Evolutionary conservation across 2,797 vertebrate genomes (phyloP), one percentile per base, ranked within the genome.

Genomic region (Phoeniculus purpureus): DNA sequence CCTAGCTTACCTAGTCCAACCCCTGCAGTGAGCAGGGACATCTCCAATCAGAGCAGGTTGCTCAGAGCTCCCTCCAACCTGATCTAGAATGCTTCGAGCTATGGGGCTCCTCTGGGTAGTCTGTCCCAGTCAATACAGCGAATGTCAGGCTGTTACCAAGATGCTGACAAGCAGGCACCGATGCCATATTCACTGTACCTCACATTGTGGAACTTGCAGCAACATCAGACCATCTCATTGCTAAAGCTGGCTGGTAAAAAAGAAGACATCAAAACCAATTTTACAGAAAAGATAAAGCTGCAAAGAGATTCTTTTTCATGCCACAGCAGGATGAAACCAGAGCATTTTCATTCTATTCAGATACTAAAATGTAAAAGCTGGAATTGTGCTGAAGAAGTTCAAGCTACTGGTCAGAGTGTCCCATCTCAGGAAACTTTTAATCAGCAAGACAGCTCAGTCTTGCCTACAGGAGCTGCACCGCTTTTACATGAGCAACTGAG

Each of bases 321-420:
- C 1, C 12, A 7, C 3, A 19, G 29, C 7, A 79, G 15, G 52
- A 54, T 50, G 12, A 75, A 77, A 75, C 43, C 3, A 29, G 51
- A 50, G 3, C 1, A 9, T 31, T 72, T 83, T 50, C 11, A 67
- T 29, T 40, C 22, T 6, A 0, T 45, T 54, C 37, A 22, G 34
- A 10, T 26, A 74, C 51, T 0, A 0, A n/a, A 51, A 72, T n/a
- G 32, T 3, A 61, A 58, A 29, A 1, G 27, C 29, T 15, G 22
- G 29, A 60, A 19, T 7, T 34, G 29, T 82, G 47, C 16, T 55
- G 1, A 77, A 71, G 13, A 37, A 7, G 5, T 27, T 79, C 7
- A 56, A 70, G 12, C 21, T 14, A 17, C 23, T 34, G n/a, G 61
- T 88, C 29, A 3, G 9, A 12, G 7, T 29, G 7, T 29, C 16